These are phyloP conservation scores for Acrobasis suavella DNA, from an alignment of 2,888 invertebrate genomes.

Conservation along the genomic window DNA sequence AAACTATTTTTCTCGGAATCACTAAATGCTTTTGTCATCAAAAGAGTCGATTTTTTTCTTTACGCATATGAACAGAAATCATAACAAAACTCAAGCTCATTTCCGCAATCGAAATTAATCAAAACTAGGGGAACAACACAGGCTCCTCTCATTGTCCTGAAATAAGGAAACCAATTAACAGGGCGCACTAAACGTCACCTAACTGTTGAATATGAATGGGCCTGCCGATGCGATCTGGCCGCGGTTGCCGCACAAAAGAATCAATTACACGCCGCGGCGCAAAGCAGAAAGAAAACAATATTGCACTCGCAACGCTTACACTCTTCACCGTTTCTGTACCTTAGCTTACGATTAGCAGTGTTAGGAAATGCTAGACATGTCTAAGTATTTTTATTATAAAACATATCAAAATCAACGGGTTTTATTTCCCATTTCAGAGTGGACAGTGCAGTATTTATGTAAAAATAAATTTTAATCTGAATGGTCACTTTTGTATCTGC, in stretches of 20 bases:
- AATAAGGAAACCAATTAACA: constrained; percentile 65
- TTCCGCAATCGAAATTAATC: constrained; percentile 8
- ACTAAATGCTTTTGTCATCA: too few relatives aligned
- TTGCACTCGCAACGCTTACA: constrained; percentile 62
- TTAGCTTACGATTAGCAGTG: constrained; percentile 48
- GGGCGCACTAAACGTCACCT: constrained; percentile 54
- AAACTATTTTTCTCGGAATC: too few relatives aligned
- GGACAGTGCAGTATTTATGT: too few relatives aligned
- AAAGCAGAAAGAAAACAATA: constrained; percentile 68
- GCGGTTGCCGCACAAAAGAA: constrained; percentile 75
- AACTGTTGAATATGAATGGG: constrained; percentile 61
- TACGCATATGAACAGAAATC: neutral
- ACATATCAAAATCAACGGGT: neutral
- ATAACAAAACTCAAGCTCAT: neutral
- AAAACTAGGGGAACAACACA: constrained; percentile 10
- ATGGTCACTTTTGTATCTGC: too few relatives aligned
- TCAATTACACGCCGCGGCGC: constrained; percentile 64
- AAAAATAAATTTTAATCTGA: too few relatives aligned
- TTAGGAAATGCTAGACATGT: constrained; percentile 41
- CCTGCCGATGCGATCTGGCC: constrained; percentile 60
- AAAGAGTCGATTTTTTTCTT: neutral
- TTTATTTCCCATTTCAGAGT: too few relatives aligned
- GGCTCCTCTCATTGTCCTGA: constrained; percentile 39
- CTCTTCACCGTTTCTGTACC: constrained; percentile 63
- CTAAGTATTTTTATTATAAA: neutral